phyloP scores from a whole-genome alignment of 2,888 invertebrate genomes.

The Lomographa bimaculata region DNA sequence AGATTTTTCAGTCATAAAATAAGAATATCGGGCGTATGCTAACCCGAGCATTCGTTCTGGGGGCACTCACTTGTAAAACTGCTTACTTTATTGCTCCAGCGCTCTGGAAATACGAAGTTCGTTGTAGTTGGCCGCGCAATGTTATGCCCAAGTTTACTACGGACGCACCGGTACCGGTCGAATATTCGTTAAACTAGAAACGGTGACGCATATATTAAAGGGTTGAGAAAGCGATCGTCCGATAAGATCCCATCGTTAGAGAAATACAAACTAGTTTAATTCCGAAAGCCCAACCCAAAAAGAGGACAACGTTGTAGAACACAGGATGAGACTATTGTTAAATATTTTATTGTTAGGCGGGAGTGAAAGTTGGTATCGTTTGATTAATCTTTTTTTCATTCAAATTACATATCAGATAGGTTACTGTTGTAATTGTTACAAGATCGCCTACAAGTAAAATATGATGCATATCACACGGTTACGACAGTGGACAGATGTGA shows the following conservation, averaged over 20 bases:
- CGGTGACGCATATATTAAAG: conserved; percentile 72
- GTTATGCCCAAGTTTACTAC: conserved; percentile 45
- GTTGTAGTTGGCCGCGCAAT: conserved; percentile 53
- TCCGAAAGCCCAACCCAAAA: conserved; percentile 63
- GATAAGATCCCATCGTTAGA: conserved; percentile 68
- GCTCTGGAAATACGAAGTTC: conserved; percentile 61
- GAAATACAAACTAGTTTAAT: conserved; percentile 76
- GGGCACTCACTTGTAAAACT: conserved; percentile 73
- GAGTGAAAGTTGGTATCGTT: conserved; percentile 71
- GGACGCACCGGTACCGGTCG: conserved; percentile 35
- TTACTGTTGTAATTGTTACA: conserved; percentile 65
- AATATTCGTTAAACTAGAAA: conserved; percentile 59
- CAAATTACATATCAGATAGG: conserved; percentile 71
- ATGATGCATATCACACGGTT: conserved; percentile 37
- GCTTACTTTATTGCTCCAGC: conserved; percentile 70
- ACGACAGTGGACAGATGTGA: conserved; percentile 18
- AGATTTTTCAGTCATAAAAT: conserved; percentile 66
- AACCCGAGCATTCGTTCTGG: conserved; percentile 63
- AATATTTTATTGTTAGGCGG: conserved; percentile 64
- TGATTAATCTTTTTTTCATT: conserved; percentile 75
- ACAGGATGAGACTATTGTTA: conserved; percentile 72
- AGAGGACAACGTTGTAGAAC: conserved; percentile 67
- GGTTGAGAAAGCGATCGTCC: conserved; percentile 72
- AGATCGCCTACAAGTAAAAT: conserved; percentile 63
- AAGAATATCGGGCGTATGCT: conserved; percentile 65